Conservation (phyloP, 2,888 invertebrate genomes). For the Nezara viridula region DNA sequence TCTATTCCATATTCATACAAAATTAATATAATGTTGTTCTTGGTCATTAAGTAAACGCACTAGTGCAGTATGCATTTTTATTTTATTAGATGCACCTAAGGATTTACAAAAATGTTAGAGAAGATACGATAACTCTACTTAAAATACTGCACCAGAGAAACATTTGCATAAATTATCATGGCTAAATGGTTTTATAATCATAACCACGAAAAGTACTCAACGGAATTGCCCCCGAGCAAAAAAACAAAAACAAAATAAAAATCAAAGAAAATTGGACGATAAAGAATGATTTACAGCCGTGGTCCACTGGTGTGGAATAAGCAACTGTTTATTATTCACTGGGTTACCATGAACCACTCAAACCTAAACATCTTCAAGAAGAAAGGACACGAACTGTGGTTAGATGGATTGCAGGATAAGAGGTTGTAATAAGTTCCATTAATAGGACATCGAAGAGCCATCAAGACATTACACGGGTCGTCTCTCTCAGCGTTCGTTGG, state of each 20-base stretch:
- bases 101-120: background rate
- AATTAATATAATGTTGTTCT: background rate
- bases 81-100: too few relatives aligned
- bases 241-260: background rate
- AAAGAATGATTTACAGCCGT: background rate
- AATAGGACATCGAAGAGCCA: conserved; percentile 48
- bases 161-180: conserved; percentile 20
- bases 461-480: conserved; percentile 52
- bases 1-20: too few relatives aligned
- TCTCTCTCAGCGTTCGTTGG: conserved; percentile 10
- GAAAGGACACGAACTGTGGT: background rate
- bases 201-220: conserved; percentile 21
- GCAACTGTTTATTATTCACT: background rate
- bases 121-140: background rate
- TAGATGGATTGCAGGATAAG: background rate
- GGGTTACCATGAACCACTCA: background rate
- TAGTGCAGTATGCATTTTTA: background rate
- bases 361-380: background rate
- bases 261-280: background rate
- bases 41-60: background rate
- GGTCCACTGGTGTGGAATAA: background rate
- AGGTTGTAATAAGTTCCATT: conserved; percentile 32
- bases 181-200: background rate
- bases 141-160: background rate
- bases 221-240: background rate